These are phyloP conservation scores for Amazona vittata DNA, from an alignment of 2,113 vertebrate genomes.

Conservation along the genomic window DNA sequence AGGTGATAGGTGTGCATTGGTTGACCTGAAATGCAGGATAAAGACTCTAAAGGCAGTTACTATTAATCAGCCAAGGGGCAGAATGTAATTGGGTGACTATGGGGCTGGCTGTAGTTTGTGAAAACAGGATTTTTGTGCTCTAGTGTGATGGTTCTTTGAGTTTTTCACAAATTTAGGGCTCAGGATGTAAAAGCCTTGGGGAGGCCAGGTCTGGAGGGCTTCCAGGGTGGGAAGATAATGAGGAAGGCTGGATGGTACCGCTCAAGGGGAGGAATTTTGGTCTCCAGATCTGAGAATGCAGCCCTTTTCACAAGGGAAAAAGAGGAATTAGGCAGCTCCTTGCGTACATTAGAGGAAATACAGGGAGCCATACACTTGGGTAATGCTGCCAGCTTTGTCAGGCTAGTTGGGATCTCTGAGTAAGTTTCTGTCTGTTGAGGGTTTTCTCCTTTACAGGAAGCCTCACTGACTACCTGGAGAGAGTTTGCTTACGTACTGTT, in stretches of 20 bases:
- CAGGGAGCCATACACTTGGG: rapidly evolving
- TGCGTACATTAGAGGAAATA: background rate
- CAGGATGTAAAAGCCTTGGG: background rate
- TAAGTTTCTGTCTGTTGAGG: background rate
- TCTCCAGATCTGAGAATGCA: background rate
- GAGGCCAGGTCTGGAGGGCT: background rate
- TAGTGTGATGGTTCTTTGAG: background rate
- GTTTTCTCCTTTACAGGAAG: background rate
- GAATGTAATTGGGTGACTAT: background rate
- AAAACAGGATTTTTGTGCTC: background rate
- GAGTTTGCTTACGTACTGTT: background rate
- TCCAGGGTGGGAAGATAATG: background rate
- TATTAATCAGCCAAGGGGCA: background rate
- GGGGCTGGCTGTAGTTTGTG: background rate
- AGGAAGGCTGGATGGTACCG: background rate
- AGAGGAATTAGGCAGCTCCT: background rate
- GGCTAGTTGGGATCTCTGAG: background rate
- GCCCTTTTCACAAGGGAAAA: background rate
- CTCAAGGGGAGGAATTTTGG: background rate
- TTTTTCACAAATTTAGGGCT: background rate
- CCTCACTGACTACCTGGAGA: background rate
- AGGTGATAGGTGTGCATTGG: rapidly evolving
- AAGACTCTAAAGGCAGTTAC: background rate
- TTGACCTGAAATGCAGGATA: background rate
- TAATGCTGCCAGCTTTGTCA: background rate